Conservation (phyloP, 2,888 invertebrate species). For the Nipponacmea schrenckii region DNA sequence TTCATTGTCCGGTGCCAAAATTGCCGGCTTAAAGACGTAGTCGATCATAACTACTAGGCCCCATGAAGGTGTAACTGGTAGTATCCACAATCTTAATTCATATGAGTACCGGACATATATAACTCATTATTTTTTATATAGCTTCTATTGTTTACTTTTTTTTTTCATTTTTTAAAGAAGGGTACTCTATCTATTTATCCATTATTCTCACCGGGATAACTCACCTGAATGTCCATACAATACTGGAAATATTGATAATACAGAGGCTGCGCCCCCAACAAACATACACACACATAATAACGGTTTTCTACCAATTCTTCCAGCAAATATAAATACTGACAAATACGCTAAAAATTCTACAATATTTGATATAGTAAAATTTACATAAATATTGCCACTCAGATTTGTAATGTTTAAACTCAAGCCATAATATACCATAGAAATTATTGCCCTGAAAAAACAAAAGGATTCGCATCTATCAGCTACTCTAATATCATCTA, state of each 20-base stretch:
- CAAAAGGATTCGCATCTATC: background rate
- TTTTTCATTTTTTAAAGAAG: no score
- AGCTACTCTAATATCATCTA: no score
- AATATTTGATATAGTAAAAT: constrained; percentile 82
- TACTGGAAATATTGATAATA: constrained; percentile 6
- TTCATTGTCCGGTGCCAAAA: no score
- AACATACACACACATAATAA: constrained; percentile 3
- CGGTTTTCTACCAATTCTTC: constrained; percentile 60
- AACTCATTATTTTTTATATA: no score
- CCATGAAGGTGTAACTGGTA: no score
- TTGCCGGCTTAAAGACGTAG: no score
- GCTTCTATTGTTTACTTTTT: no score
- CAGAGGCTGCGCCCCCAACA: constrained; percentile 6
- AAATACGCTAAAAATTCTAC: constrained; percentile 66
- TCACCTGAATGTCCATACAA: constrained; percentile 6
- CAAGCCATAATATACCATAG: constrained; percentile 88
- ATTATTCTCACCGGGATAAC: no score
- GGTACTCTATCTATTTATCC: no score
- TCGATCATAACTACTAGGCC: no score
- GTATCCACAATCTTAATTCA: no score
- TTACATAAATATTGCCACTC: constrained; percentile 83
- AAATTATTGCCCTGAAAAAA: constrained; percentile 77
- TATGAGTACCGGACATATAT: no score
- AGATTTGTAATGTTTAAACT: constrained; percentile 68
- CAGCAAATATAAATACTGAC: constrained; percentile 51